Base-by-base conservation (phyloP, 2,797 vertebrate genomes). In the Crypturellus tataupa region DNA sequence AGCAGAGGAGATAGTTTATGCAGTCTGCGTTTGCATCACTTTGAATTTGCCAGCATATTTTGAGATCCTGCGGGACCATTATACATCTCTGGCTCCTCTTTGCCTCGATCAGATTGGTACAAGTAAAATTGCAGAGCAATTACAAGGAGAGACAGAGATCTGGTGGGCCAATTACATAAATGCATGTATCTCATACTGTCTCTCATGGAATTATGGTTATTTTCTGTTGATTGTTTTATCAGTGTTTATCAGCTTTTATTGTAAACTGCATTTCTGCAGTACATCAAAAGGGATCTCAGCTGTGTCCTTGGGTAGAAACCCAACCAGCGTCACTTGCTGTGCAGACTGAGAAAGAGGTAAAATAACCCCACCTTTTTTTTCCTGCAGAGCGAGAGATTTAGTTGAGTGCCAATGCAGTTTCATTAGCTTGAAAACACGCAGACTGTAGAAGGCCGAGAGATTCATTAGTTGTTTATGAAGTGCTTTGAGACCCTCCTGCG, bases 1-100 rank as follows among this genome's bases (percentile, higher is more conserved):
- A 2, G 1, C 82, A 47, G 72, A 53, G 25, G 27, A 53, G 27
- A 77, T 83, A 1, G 0, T 75, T 89, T 46, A 29, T 67, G 23
- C 47, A 58, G 58, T 2, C 82, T 8, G 2, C 63, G 39, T 76
- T 78, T 79, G 70, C 85, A 63, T 76, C 64, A 0, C 1, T 42
- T 5, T 5, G 73, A 63, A 70, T 51, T 76, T 90, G 68, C 67
- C 80, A 69, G 91, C 67, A 49, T 84, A 81, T 93, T 80, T 77
- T 68, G 80, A 88, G 75, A n/a, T 63, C 80, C 91, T 23, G 25
- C 7, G 46, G 91, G 91, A 81, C 46, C 1, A 2, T 37, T 25
- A 1, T 49, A 12, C 44, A 69, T 71, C 64, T 70, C 79, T 67
- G 59, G 80, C 89, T 93, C 87, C 89, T 93, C 82, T 91, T 75